Conservation (phyloP, 2,888 invertebrate species). For the Dynastes maya region DNA sequence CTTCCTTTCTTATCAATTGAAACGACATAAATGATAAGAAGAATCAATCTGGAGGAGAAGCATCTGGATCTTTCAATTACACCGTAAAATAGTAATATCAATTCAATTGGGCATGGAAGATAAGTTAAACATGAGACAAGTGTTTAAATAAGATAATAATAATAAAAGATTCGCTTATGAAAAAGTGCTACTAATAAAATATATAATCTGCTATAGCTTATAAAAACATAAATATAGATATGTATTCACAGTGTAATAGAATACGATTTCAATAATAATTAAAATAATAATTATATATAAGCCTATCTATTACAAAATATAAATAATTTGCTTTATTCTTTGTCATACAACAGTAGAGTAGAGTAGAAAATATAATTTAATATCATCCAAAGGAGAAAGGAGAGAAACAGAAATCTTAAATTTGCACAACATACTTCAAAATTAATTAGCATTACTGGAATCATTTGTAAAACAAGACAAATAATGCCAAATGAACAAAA, state of each 20-base stretch:
- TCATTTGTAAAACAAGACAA: neutral
- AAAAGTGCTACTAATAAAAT: conserved; percentile 17
- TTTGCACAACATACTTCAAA: conserved; percentile 13
- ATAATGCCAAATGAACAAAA: conserved; percentile 18
- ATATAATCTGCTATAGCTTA: neutral
- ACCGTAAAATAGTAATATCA: no score
- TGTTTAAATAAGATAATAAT: no score
- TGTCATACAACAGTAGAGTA: conserved; percentile 2
- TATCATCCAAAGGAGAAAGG: neutral
- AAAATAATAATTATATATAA: conserved; percentile 25
- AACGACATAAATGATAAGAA: no score
- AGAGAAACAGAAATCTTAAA: conserved; percentile 4
- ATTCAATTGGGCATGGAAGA: no score
- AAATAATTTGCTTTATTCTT: conserved; percentile 3
- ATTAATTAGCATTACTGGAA: neutral
- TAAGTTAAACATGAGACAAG: no score
- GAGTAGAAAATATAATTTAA: neutral
- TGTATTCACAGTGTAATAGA: conserved; percentile 12
- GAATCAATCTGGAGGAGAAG: no score
- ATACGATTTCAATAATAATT: conserved; percentile 1
- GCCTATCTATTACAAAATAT: neutral
- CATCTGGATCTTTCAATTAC: no score
- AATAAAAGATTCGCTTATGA: neutral
- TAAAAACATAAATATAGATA: conserved; percentile 8
- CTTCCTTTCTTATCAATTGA: no score